Conservation (phyloP, 92 coral and sea anemone species). For the Diadumene lineata region DNA sequence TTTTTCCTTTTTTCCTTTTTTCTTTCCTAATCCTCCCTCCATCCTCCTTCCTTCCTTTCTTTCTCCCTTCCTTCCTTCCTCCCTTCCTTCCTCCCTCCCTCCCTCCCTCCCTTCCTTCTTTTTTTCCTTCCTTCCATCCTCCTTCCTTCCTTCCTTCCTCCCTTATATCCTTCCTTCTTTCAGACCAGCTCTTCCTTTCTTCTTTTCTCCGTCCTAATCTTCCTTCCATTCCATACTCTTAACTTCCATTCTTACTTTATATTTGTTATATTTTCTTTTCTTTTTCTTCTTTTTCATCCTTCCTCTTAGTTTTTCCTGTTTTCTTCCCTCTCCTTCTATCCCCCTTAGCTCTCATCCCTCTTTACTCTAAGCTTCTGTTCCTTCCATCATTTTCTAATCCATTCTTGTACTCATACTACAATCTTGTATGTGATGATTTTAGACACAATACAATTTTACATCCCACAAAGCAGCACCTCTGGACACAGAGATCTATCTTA, state of each 20-base stretch:
- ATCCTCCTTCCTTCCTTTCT: neutral
- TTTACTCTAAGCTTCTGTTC: too few species aligned
- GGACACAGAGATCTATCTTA: constrained; percentile 37
- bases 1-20: neutral
- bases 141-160: neutral
- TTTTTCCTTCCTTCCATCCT: neutral
- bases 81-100: neutral
- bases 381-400: too few species aligned
- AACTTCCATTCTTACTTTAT: neutral
- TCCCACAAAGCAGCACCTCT: constrained; percentile 21
- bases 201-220: neutral
- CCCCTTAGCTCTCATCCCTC: too few species aligned
- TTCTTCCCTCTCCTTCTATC: too few species aligned
- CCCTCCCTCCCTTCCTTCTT: neutral
- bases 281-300: neutral
- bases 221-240: too few species aligned
- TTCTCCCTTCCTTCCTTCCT: neutral
- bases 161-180: neutral
- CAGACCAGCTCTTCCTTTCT: neutral
- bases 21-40: too few species aligned
- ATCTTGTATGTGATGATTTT: neutral
- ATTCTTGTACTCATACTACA: too few species aligned
- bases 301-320: neutral
- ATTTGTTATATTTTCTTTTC: neutral
- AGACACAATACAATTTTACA: constrained; percentile 23